Evolutionary conservation across 2,888 invertebrate species (phyloP).

Genomic region (Antheraea yamamai): DNA sequence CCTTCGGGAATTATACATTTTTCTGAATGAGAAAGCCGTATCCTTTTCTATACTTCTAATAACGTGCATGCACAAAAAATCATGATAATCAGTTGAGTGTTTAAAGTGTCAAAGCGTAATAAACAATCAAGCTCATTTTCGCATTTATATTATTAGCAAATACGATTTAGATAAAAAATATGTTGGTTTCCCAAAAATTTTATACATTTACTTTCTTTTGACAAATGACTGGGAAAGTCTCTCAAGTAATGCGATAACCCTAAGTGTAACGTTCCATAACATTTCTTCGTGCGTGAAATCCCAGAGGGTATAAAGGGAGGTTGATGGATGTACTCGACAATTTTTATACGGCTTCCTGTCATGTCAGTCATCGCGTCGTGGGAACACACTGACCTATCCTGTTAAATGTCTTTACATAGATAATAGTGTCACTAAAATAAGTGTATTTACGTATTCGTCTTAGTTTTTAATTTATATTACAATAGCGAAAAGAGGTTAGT

Average conservation of each 20-base stretch:
- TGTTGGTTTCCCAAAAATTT: not conserved
- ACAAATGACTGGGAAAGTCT: not conserved
- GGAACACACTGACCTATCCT: conserved; percentile 62
- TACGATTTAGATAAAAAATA: not conserved
- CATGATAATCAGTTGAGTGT: no score
- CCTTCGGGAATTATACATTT: no score
- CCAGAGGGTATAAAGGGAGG: conserved; percentile 16
- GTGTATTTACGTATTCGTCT: not conserved
- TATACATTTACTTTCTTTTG: not conserved
- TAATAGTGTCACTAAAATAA: not conserved
- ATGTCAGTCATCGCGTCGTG: conserved; percentile 42
- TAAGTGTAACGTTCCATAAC: conserved; percentile 37
- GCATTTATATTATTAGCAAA: not conserved
- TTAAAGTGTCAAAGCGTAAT: no score
- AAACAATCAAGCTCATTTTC: no score
- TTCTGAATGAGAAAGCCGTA: no score
- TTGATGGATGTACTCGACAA: conserved; percentile 24
- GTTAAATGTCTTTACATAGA: conserved; percentile 12
- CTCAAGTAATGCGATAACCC: not conserved
- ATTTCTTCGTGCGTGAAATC: conserved; percentile 35
- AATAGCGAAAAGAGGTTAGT: not conserved
- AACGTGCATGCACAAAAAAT: no score
- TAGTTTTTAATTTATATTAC: not conserved
- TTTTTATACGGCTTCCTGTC: conserved; percentile 62
- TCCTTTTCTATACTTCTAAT: no score